Evolutionary conservation across 1,140 invertebrate species (phyloP).

Genomic region (Mactra quadrangularis): DNA sequence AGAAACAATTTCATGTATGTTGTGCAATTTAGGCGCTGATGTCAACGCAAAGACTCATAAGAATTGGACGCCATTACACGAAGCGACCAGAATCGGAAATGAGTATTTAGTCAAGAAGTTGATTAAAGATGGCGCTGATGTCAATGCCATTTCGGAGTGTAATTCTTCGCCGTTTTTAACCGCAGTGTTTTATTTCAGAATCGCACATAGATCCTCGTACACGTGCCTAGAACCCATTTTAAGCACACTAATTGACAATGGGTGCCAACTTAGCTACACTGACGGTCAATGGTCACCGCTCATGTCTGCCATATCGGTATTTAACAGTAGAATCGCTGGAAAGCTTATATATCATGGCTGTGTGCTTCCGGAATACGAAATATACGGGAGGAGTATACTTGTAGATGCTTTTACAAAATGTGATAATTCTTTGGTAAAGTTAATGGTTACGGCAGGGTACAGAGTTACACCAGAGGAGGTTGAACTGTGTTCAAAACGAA

Average conservation of each 20-base stretch:
- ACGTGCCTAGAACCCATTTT: slow-evolving; percentile 70
- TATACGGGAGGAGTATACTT: slow-evolving; percentile 73
- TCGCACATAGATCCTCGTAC: slow-evolving; percentile 74
- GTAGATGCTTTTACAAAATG: slow-evolving; percentile 79
- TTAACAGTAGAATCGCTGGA: slow-evolving; percentile 75
- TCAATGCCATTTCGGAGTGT: slow-evolving; percentile 71
- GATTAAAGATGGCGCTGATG: slow-evolving; percentile 71
- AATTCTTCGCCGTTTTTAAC: slow-evolving; percentile 78
- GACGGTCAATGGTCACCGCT: slow-evolving; percentile 79
- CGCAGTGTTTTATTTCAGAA: slow-evolving; percentile 78
- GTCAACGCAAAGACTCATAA: slow-evolving; percentile 71
- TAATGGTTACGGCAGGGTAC: slow-evolving; percentile 76
- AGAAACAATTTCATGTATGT: slow-evolving; percentile 70
- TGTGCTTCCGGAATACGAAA: slow-evolving; percentile 60
- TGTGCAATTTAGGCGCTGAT: slow-evolving; percentile 74
- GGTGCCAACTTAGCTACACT: slow-evolving; percentile 73
- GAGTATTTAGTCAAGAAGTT: slow-evolving; percentile 73
- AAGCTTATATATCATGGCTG: slow-evolving; percentile 77
- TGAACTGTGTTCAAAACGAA: slow-evolving; percentile 73
- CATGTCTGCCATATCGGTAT: slow-evolving; percentile 74
- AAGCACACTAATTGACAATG: slow-evolving; percentile 72
- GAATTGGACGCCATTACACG: slow-evolving; percentile 78
- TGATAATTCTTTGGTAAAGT: slow-evolving; percentile 74
- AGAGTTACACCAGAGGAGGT: slow-evolving; percentile 74
- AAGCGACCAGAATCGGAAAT: slow-evolving; percentile 77